Base-by-base conservation (phyloP, 2,888 invertebrate genomes). In the Drosophila setosimentum region DNA sequence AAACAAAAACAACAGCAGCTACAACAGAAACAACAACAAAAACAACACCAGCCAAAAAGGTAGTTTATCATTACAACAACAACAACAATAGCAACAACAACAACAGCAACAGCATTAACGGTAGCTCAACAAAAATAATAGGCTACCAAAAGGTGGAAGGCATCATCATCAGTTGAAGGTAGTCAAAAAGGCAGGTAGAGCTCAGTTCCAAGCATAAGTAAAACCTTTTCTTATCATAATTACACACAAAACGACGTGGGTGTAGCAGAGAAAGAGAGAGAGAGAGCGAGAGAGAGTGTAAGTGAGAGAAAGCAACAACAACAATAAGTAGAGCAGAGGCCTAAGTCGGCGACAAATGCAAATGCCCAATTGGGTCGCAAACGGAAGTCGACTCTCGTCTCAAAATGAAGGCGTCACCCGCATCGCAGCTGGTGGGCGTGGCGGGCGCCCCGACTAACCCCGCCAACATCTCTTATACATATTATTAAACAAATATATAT, bases 141-240 rank as follows among this genome's bases (percentile, higher is more conserved):
- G 85, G 90, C 85, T 86, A 89, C 72, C 85, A 86, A 88, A 86
- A 88, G 85, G 87, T 76, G 66, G 70, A 21, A 18, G n/a, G 13
- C 13, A 68, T 67, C 70, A 68, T 67, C 70, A 32, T 48, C 64
- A 45, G 42, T 24, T 21, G 51, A 24, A 35, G 55, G 64, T 27
- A 29, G 51, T 35, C 6, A n/a, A 29, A n/a, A 11, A 35, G 61
- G 37, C 29, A 67, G 42, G 55, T 42, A 59, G 53, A 54, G 65
- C n/a, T n/a, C n/a, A 2, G 21, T 58, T 50, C 51, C 68, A 68
- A 64, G 80, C 62, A 78, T 68, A 89, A 87, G 87, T 87, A 90
- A 87, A 87, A 89, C 90, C 89, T 90, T 87, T 89, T 84, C 90
- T 87, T 87, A 87, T 87, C 87, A 87, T 87, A 87, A 90, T 90